These are phyloP conservation scores for Sminthurides aquaticus DNA, from an alignment of 2,888 invertebrate species.

Conservation along the genomic window DNA sequence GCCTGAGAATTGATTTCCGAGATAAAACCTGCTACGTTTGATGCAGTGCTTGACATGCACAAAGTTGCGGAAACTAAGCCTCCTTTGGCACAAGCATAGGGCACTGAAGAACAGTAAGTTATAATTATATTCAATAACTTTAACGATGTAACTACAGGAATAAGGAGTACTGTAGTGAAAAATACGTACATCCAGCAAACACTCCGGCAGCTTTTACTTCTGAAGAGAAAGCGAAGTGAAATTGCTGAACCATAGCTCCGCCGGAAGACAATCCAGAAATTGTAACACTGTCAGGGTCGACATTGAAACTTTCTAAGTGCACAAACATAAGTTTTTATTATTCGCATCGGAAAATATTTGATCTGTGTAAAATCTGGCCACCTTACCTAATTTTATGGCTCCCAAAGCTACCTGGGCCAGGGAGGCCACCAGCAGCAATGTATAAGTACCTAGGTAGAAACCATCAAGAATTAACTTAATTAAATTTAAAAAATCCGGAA, in stretches of 20 bases:
- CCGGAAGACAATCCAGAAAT: conserved; percentile 47
- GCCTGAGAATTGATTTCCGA: conserved; percentile 25
- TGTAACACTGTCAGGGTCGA: conserved; percentile 44
- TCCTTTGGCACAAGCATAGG: conserved; percentile 30
- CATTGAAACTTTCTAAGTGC: conserved; percentile 44
- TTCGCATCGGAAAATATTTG: too few relatives aligned
- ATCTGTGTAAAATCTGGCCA: neutral
- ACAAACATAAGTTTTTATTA: neutral
- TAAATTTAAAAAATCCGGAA: too few relatives aligned
- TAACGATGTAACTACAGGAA: too few relatives aligned
- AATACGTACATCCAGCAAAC: conserved; percentile 46
- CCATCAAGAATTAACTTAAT: too few relatives aligned
- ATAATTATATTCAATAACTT: too few relatives aligned
- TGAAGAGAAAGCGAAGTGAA: conserved; percentile 46
- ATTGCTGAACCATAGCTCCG: conserved; percentile 46
- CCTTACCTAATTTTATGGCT: neutral
- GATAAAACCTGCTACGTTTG: conserved; percentile 20
- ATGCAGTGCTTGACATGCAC: conserved; percentile 28
- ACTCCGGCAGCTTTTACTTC: conserved; percentile 45
- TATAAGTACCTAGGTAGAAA: too few relatives aligned
- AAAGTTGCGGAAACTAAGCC: conserved; percentile 23
- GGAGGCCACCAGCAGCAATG: neutral
- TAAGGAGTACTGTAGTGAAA: too few relatives aligned
- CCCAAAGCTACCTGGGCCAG: neutral
- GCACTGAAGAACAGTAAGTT: conserved; percentile 22